phyloP scores from a whole-genome alignment of 2,888 invertebrate genomes.

The Athalia cordata region DNA sequence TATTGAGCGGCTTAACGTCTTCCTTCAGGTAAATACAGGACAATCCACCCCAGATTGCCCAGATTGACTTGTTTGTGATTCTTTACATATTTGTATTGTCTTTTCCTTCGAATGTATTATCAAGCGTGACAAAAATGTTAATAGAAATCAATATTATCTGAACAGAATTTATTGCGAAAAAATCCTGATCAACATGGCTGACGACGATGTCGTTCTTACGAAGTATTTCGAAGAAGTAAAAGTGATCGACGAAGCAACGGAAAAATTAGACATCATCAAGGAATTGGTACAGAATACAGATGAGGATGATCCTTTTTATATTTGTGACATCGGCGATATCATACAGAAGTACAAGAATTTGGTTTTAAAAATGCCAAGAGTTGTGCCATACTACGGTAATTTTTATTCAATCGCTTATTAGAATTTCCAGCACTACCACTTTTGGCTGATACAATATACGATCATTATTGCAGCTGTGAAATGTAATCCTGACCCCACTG shows the following conservation, averaged over 20 bases:
- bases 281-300: slow-evolving; percentile 57
- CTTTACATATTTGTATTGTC: too few relatives aligned
- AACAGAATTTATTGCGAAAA: too few relatives aligned
- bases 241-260: slow-evolving; percentile 59
- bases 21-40: too few relatives aligned
- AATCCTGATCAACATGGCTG: background rate
- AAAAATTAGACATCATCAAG: slow-evolving; percentile 59
- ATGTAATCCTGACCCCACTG: slow-evolving; percentile 77
- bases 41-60: too few relatives aligned
- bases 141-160: too few relatives aligned
- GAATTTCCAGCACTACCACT: background rate
- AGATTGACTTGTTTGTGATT: too few relatives aligned
- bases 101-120: too few relatives aligned
- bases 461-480: slow-evolving; percentile 75
- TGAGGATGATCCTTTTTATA: slow-evolving; percentile 64
- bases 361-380: slow-evolving; percentile 65
- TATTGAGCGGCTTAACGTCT: too few relatives aligned
- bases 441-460: background rate
- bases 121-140: too few relatives aligned
- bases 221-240: slow-evolving; percentile 56
- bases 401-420: background rate
- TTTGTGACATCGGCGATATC: slow-evolving; percentile 62
- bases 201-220: background rate
- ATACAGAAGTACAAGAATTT: slow-evolving; percentile 64
- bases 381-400: slow-evolving; percentile 67